Evolutionary conservation across 2,888 invertebrate species (phyloP).

Genomic region (Ceraclea dissimilis): DNA sequence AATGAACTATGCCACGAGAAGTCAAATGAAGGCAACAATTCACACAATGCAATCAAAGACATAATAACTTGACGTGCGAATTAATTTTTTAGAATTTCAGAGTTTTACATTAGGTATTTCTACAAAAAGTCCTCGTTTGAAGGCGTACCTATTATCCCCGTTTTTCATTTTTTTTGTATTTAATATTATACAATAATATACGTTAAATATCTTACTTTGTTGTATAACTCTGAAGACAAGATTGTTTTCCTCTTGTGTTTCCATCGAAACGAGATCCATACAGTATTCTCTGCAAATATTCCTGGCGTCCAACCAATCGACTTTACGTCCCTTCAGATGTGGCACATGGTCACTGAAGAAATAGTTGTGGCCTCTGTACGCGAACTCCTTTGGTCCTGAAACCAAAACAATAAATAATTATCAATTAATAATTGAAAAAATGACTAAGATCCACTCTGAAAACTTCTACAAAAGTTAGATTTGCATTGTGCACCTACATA

Average conservation of each 20-base stretch:
- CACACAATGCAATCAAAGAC: too few species aligned
- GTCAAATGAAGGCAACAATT: too few species aligned
- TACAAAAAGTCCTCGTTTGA: too few species aligned
- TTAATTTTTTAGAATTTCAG: too few species aligned
- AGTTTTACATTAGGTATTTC: too few species aligned
- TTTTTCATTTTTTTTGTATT: too few species aligned
- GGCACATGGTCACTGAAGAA: conserved; percentile 81
- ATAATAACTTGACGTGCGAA: too few species aligned
- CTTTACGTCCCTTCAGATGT: conserved; percentile 67
- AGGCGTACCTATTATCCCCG: too few species aligned
- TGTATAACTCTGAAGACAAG: conserved; percentile 81
- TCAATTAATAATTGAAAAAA: conserved; percentile 7
- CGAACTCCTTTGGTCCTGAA: conserved; percentile 85
- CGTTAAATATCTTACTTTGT: conserved; percentile 56
- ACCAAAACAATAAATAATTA: conserved; percentile 28
- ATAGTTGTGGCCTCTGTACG: conserved; percentile 79
- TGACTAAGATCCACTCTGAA: too few species aligned
- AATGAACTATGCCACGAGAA: too few species aligned
- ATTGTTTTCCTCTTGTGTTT: conserved; percentile 86
- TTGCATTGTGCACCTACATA: too few species aligned
- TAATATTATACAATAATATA: too few species aligned
- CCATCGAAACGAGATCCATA: conserved; percentile 86
- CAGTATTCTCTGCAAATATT: conserved; percentile 89
- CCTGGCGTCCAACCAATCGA: conserved; percentile 86
- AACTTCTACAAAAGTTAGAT: not conserved